Evolutionary conservation across 1,140 invertebrate species (phyloP), one percentile per base, ranked within the genome.

Genomic region (Linepithema humile): DNA sequence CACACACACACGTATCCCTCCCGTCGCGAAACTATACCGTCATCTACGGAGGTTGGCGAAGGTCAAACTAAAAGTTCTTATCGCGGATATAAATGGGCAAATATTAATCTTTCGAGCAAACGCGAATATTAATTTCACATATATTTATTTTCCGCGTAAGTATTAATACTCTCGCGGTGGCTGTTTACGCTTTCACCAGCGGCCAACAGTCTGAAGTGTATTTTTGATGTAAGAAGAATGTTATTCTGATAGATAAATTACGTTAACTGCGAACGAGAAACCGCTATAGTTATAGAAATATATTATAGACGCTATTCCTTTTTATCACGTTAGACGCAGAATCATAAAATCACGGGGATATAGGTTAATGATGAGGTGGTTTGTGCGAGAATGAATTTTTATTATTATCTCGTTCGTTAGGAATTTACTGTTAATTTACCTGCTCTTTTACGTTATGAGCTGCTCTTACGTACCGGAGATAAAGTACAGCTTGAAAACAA

Each of bases 1-100:
- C 48, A 80, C 75, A 80, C n/a, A n/a, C n/a, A 80, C 75, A 70
- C 50, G 62, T 40, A n/a, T 69, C 48, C 62, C 65, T 40, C 59
- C 29, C 48, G 6, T 48, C 48, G 62, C 75, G 23, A 78, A 55
- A 69, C 75, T 78, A 78, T 43, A 69, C 48, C 75, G 75, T 69
- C 43, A 60, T 35, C 43, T 53, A 55, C 23, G 32, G 15, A 20
- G 48, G 15, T 9, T 50, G 74, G 62, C 75, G 35, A 80, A 55
- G 48, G 64, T 40, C 64, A 57, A 70, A 70, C 48, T 55, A 48
- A 43, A 80, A 80, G 50, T 80, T 70, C 23, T 17, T 35, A 23
- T 12, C 29, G 73, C 29, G 57, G 57, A 62, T 57, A 57, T 23
- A 12, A 78, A 55, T 35, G 48, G 43, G 48, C 48, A 80, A 55